These are phyloP conservation scores for Notiomystis cincta DNA, from an alignment of 2,113 vertebrate species.

Conservation along the genomic window DNA sequence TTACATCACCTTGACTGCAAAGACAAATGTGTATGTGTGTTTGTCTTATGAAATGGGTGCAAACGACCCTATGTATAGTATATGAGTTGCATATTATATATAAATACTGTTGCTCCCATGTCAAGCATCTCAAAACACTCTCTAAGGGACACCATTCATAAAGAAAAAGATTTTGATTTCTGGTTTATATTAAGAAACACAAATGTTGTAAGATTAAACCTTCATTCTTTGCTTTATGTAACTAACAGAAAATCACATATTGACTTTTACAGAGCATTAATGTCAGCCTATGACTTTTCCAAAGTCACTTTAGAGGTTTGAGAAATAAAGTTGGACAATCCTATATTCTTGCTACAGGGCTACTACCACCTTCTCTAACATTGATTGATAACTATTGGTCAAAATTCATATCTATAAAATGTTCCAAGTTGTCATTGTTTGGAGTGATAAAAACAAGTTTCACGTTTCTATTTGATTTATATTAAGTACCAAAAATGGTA, in stretches of 20 bases:
- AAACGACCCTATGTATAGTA: neutral
- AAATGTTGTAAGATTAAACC: neutral
- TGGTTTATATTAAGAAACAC: neutral
- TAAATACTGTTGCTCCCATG: neutral
- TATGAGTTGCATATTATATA: neutral
- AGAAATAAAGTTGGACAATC: neutral
- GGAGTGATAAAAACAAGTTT: neutral
- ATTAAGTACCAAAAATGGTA: neutral
- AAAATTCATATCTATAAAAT: neutral
- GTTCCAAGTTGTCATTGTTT: neutral
- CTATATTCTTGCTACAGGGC: neutral
- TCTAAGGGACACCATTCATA: neutral
- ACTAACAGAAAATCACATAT: neutral
- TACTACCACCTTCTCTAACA: neutral
- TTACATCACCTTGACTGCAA: neutral
- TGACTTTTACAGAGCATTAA: neutral
- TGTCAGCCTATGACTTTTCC: neutral
- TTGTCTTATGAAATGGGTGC: neutral
- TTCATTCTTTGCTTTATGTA: neutral
- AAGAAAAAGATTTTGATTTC: neutral
- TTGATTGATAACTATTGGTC: neutral
- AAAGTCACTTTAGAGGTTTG: neutral
- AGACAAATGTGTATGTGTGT: neutral
- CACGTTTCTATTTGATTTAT: neutral
- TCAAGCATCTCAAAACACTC: neutral